A percentile compares a stretch with the other conserved stretches of the same genome.
Conservation (phyloP, 1,140 invertebrate species). For the Zeugodacus cucurbitae region DNA sequence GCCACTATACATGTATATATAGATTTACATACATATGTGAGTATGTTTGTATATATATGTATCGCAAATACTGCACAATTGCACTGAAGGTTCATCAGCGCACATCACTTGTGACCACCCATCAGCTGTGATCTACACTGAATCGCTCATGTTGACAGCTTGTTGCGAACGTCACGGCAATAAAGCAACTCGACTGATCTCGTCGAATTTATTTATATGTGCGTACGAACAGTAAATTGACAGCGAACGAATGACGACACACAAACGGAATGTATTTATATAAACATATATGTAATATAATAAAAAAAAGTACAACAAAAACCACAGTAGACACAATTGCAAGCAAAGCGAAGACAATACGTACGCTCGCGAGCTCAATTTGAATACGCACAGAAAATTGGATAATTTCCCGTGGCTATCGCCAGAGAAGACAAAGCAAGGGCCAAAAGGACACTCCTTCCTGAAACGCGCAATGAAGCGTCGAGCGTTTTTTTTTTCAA, state of each 20-base stretch:
- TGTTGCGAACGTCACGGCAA: constrained; percentile 34
- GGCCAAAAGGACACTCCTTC: not conserved
- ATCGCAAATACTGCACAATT: not conserved
- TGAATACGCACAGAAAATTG: constrained; percentile 65
- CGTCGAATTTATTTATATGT: constrained; percentile 36
- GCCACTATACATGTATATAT: not conserved
- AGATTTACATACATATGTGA: not conserved
- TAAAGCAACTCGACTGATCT: constrained; percentile 27
- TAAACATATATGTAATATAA: not conserved
- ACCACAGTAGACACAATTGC: not conserved
- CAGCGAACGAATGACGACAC: not conserved
- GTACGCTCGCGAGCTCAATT: constrained; percentile 51
- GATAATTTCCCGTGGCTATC: constrained; percentile 65
- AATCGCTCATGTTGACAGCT: constrained; percentile 46
- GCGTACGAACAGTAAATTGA: constrained; percentile 29
- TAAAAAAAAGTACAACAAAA: not conserved
- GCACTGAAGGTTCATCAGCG: not conserved
- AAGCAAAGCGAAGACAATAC: constrained; percentile 12
- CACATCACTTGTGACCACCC: constrained; percentile 43
- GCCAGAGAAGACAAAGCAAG: constrained; percentile 40
- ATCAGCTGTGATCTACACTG: constrained; percentile 42
- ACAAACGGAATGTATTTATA: not conserved
- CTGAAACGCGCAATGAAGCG: not conserved
- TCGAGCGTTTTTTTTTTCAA: not conserved
- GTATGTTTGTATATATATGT: not conserved